Percentiles rank a stretch among this genome's conserved stretches.
Conservation (phyloP, 1,140 invertebrate genomes). For the Anoplophora glabripennis region DNA sequence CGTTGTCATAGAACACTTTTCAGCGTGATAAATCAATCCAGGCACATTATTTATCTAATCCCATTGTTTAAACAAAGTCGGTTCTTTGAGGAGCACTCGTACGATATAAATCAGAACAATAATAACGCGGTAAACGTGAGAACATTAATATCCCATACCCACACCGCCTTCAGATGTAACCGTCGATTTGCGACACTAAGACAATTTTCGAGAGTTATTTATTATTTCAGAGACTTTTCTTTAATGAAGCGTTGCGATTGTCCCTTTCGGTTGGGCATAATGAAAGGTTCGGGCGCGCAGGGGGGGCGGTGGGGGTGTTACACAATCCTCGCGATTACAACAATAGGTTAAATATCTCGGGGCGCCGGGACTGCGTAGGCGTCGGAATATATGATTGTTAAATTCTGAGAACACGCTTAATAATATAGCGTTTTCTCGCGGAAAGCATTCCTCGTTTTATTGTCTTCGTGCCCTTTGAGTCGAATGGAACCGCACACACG, state of each 20-base stretch:
- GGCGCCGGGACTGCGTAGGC: constrained; percentile 33
- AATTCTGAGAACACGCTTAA: constrained; percentile 33
- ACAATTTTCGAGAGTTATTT: background rate
- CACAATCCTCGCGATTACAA: constrained; percentile 37
- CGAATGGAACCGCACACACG: too few species aligned
- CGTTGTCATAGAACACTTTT: too few species aligned
- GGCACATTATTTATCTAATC: too few species aligned
- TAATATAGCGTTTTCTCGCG: constrained; percentile 20
- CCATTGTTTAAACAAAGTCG: too few species aligned
- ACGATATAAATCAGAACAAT: too few species aligned
- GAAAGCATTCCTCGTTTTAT: background rate
- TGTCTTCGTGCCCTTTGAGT: too few species aligned
- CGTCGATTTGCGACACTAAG: too few species aligned
- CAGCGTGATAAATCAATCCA: too few species aligned
- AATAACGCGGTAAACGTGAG: too few species aligned
- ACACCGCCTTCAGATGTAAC: too few species aligned
- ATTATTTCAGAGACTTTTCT: constrained; percentile 9
- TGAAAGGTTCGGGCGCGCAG: constrained; percentile 10
- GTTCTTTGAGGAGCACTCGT: too few species aligned
- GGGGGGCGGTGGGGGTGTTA: constrained; percentile 32
- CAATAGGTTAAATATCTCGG: constrained; percentile 39
- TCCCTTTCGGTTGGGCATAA: constrained; percentile 9
- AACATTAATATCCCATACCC: too few species aligned
- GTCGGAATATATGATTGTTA: constrained; percentile 36
- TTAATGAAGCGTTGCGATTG: constrained; percentile 12